phyloP scores from a whole-genome alignment of 2,797 vertebrate species.

The Tokudaia tokunoshimensis region DNA sequence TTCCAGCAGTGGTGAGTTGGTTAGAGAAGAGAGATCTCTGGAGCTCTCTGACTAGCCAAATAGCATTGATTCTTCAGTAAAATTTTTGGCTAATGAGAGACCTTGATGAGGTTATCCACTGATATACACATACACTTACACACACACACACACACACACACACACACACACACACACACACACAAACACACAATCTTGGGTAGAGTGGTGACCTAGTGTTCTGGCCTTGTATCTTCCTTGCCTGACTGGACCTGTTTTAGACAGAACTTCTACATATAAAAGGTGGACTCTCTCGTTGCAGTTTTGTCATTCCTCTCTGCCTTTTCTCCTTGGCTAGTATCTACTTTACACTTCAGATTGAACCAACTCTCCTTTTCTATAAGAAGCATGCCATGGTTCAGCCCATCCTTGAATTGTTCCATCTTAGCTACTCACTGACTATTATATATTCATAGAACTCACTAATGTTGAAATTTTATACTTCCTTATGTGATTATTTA shows the following conservation, averaged over 20 bases:
- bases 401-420: neutral
- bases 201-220: neutral
- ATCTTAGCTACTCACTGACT: neutral
- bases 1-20: neutral
- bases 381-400: neutral
- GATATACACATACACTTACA: too few relatives aligned
- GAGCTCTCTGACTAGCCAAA: neutral
- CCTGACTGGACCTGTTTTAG: neutral
- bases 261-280: neutral
- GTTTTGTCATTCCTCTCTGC: neutral
- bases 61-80: neutral
- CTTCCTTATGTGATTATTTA: neutral
- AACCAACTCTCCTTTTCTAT: neutral
- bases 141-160: neutral
- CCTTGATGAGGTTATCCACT: neutral
- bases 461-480: neutral
- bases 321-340: neutral
- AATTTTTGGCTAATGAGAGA: neutral
- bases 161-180: neutral
- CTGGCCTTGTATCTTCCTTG: neutral
- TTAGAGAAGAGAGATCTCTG: neutral
- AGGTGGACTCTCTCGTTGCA: accelerated
- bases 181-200: neutral
- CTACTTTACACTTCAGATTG: neutral
- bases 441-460: neutral